phyloP scores from a whole-genome alignment of 37 sponge, comb jelly and placozoan species.

The Aplysina aerophoba region DNA sequence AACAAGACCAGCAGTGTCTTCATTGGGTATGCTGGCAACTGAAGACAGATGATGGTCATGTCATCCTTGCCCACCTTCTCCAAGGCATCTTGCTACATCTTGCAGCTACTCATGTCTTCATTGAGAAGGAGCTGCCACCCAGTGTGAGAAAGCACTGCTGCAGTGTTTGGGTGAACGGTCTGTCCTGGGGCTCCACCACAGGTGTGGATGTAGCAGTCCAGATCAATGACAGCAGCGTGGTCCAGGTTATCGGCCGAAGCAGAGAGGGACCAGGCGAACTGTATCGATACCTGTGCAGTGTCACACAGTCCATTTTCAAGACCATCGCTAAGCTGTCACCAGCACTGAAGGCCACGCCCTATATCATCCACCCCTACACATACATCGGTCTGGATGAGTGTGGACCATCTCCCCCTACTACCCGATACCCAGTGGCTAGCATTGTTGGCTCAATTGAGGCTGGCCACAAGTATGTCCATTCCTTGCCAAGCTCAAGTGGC shows the following conservation, averaged over 20 bases:
- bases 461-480: too few species aligned
- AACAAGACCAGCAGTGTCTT: neutral
- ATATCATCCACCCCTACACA: neutral
- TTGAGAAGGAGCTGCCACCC: neutral
- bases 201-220: too few species aligned
- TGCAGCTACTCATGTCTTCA: neutral
- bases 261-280: neutral
- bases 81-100: neutral
- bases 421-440: too few species aligned
- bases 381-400: too few species aligned
- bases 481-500: too few species aligned
- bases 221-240: too few species aligned
- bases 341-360: neutral
- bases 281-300: neutral
- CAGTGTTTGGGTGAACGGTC: neutral
- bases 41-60: neutral
- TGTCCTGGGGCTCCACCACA: too few species aligned
- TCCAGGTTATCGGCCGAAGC: too few species aligned
- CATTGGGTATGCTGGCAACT: neutral
- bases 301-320: neutral
- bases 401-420: too few species aligned
- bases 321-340: neutral
- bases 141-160: neutral
- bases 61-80: too few species aligned
- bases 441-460: too few species aligned